Evolutionary conservation across 2,797 vertebrate species (phyloP).

Genomic region (Vultur gryphus): DNA sequence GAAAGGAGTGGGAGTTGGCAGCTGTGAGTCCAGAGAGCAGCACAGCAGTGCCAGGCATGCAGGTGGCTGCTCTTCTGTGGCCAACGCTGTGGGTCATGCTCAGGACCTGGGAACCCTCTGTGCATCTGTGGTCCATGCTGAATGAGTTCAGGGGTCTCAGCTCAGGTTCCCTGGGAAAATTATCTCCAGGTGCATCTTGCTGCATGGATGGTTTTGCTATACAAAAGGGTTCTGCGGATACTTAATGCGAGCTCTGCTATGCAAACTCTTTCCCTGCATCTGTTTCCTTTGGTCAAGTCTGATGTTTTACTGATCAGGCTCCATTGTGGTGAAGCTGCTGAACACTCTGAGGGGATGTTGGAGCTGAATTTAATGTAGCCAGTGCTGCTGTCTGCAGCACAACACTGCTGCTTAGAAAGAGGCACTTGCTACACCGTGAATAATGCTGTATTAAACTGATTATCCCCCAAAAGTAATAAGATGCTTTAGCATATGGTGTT

Average conservation of each 20-base stretch:
- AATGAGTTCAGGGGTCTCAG: not conserved
- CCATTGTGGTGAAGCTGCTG: not conserved
- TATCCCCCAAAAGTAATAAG: not conserved
- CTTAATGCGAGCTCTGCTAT: not conserved
- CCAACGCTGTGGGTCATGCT: not conserved
- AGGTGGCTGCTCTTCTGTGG: not conserved
- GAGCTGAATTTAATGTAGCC: not conserved
- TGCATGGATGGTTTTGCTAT: not conserved
- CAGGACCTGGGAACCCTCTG: not conserved
- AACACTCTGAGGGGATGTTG: fast-evolving
- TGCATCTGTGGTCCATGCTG: not conserved
- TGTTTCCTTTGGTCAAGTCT: not conserved
- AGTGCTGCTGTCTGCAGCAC: not conserved
- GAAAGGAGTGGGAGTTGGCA: not conserved
- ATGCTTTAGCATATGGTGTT: not conserved
- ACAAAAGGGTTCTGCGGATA: not conserved
- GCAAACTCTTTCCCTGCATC: not conserved
- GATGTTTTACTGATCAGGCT: not conserved
- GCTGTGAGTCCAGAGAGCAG: not conserved
- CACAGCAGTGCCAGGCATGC: not conserved
- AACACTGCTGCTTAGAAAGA: not conserved
- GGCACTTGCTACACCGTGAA: not conserved
- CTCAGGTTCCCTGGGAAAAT: not conserved
- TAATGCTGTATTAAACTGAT: not conserved
- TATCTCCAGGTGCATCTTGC: not conserved